phyloP scores from a whole-genome alignment of 2,797 vertebrate genomes.

The Gymnoscopelus braueri region DNA sequence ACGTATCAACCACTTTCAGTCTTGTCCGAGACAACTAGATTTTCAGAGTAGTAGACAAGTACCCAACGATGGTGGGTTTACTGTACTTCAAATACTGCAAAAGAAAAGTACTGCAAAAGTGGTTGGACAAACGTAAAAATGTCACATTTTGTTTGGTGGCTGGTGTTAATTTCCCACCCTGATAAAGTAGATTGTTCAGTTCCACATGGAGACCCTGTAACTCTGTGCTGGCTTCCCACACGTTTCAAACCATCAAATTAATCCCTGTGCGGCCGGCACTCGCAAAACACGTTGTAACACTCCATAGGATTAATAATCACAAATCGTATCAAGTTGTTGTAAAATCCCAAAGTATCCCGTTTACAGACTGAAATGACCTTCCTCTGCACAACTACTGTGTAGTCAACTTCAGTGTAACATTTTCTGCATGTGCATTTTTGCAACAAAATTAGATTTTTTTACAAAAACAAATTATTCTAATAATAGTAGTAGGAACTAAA shows the following conservation, averaged over 20 bases:
- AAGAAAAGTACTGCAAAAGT: neutral
- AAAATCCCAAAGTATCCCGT: slow-evolving; percentile 47
- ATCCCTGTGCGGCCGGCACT: neutral
- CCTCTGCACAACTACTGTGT: slow-evolving; percentile 25
- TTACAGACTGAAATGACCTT: neutral
- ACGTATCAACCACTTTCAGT: neutral
- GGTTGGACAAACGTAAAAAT: slow-evolving; percentile 35
- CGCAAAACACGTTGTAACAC: neutral
- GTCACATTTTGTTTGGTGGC: neutral
- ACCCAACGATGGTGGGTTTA: neutral
- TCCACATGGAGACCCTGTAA: neutral
- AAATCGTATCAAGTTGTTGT: slow-evolving; percentile 10
- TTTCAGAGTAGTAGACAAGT: neutral
- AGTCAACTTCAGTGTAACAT: slow-evolving; percentile 71
- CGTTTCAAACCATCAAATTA: no score
- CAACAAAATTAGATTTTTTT: slow-evolving; percentile 47
- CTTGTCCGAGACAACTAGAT: neutral
- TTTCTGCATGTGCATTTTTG: slow-evolving; percentile 65
- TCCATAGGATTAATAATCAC: no score
- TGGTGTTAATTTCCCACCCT: neutral
- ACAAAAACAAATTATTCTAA: slow-evolving; percentile 15
- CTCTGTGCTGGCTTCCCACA: neutral
- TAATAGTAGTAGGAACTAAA: slow-evolving; percentile 3
- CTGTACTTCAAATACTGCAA: neutral
- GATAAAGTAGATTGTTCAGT: neutral